Base-by-base conservation (phyloP, 2,113 vertebrate genomes). In the Melanocharis versteri region DNA sequence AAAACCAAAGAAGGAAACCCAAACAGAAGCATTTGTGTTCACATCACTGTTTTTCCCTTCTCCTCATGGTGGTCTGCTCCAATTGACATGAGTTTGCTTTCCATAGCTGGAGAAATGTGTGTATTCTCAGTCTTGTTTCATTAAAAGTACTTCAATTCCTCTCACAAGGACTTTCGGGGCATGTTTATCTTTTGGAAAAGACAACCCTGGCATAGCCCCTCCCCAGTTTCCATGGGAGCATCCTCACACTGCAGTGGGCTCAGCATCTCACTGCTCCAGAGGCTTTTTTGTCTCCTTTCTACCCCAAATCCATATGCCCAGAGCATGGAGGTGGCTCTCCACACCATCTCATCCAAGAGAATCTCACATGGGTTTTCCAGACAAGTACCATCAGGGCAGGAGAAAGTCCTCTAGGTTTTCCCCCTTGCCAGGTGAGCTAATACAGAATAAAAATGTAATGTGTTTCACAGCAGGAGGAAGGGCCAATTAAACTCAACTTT, bases 1-100 rank as follows among this genome's bases (percentile, higher is more conserved):
- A 91, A 92, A 93, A 75, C 35, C 47, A 78, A 94, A 93, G 89
- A 78, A 77, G 92, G 89, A 73, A 93, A 84, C 33, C 19, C 72
- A 66, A 89, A 51, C 26, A 77, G 40, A 73, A 83, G 47, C 56
- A 60, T 24, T 40, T 58, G 22, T 68, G 45, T 83, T 83, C 44
- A 12, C 56, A 51, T 54, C 42, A 26, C 92, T 85, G 64, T 9
- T 76, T 76, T 85, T 53, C 13, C n/a, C 51, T 66, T 71, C 64
- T 85, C 50, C 58, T 81, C 56, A 58, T 9, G 7, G 42, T 56
- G 60, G 64, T 88, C 44, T 88, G 30, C 51, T 75, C 90, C 9
- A 3, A 60, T 51, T 47, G 79, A 62, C 0, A 1, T 50, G 68
- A 86, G 28, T 93, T 94, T 68, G 33, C 26, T 89, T 87, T 89